These are phyloP conservation scores for Garra rufa DNA, from an alignment of 2,113 vertebrate species.

Conservation along the genomic window DNA sequence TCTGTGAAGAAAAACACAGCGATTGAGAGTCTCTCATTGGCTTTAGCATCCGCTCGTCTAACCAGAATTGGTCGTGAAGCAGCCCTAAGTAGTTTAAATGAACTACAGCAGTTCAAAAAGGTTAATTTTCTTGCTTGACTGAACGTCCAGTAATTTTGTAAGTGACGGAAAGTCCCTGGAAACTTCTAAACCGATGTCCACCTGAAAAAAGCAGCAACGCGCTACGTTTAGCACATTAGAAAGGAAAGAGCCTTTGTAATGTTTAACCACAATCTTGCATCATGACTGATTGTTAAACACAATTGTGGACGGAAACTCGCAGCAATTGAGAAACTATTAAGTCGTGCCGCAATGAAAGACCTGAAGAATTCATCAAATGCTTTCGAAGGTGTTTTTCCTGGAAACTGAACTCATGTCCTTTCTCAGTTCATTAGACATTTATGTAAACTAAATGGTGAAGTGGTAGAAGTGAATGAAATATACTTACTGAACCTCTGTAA, in stretches of 20 bases:
- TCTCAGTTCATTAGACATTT: no score
- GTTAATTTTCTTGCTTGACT: not conserved
- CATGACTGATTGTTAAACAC: not conserved
- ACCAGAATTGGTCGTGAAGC: not conserved
- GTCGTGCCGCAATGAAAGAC: no score
- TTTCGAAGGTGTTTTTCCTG: no score
- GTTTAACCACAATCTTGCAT: slow-evolving; percentile 38
- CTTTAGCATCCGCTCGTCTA: not conserved
- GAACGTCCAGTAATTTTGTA: not conserved
- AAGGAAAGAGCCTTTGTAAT: slow-evolving; percentile 16
- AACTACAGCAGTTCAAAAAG: not conserved
- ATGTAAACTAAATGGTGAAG: no score
- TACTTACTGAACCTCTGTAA: slow-evolving; percentile 66
- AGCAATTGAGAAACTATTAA: not conserved
- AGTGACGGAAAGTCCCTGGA: slow-evolving; percentile 28
- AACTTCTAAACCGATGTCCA: slow-evolving; percentile 26
- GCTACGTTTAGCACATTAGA: no score
- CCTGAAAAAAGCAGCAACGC: not conserved
- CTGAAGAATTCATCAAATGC: no score
- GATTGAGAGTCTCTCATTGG: slow-evolving; percentile 11
- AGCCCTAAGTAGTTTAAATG: not conserved
- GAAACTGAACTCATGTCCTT: no score
- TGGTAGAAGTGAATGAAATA: not conserved
- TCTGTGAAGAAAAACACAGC: slow-evolving; percentile 78
- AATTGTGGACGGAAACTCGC: no score